Base-by-base conservation (phyloP, 2,888 invertebrate species). In the Tachina lurida region DNA sequence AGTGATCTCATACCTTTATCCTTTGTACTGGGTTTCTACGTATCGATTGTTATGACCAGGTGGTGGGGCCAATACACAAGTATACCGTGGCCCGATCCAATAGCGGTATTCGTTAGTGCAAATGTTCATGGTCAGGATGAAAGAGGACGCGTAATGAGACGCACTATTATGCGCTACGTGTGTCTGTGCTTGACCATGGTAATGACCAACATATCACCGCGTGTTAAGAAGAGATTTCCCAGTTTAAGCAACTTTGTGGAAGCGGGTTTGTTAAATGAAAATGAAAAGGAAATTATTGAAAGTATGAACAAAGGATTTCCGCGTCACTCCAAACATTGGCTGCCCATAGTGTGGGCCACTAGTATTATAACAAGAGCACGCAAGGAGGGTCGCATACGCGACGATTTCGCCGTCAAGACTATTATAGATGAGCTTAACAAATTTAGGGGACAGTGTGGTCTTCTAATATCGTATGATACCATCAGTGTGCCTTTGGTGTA, bases 11-110 rank as follows among this genome's bases (percentile, higher is more conserved):
- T 98, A 89, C 98, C 98, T 15, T 93, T 98, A 87, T 97, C 98
- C 8, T 98, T 98, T 93, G 97, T 98, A 84, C 94, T 98, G 88
- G 98, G 98, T 88, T 98, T 98, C 94, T 98, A 98, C 93, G 98
- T 98, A 74, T 96, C 96, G 10, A 95, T 98, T 88, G 97, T 98
- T 70, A 97, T 98, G 95, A 96, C 96, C 81, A 94, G 98, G 89
- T 98, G 98, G 98, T 97, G 97, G 97, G 95, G 94, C 91, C 97
- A 97, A 92, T 97, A 97, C 91, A 95, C 95, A 49, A 94, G 94
- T 70, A 97, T 97, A 89, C 97, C 97, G 2, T 97, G 97, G 96
- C 97, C 97, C 0, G 97, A 97, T 93, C 95, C 96, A 15, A 95
- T 96, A 74, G 97, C 97, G 8, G 96, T 97, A n/a, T 97, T 96